Base-by-base conservation (phyloP, 1,140 invertebrate species). In the Stegodyphus mimosarum region DNA sequence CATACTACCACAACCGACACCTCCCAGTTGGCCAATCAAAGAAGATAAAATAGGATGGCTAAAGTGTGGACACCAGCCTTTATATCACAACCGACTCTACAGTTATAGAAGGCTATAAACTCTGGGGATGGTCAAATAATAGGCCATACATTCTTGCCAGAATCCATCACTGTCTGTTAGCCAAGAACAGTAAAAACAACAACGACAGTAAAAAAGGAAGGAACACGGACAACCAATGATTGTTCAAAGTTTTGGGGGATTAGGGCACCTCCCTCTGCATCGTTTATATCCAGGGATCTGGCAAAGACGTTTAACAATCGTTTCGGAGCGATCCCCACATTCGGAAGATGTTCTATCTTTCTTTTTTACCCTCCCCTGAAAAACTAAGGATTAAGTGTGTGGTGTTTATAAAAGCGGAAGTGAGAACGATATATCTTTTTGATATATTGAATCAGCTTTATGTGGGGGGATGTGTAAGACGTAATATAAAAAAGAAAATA, bases 261-360 rank as follows among this genome's bases (percentile, higher is more conserved):
- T 73, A 63, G n/a, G n/a, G 70, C 5, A 7, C 70, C 18, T n/a
- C 78, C 33, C 67, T 48, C 10, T n/a, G 50, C 49, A 49, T 83
- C 80, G 63, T 83, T 83, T 83, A 83, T 83, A 83, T 83, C 80
- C 63, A 52, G 60, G 80, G 71, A 83, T 83, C 80, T 83, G 80
- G 80, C 80, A 83, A 83, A 74, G 80, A 83, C 80, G 66, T 73
- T 83, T 83, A 83, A 83, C 80, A 83, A 83, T 83, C 80, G 80
- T 74, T 83, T 64, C 6, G n/a, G 71, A 67, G 80, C 70, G 71
- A 33, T 33, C 33, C 33, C 33, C 33, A 33, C 33, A 33, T 18
- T 9, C 13, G 64, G 49, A 69, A 78, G 55, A 69, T 48, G 17
- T 49, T 76, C 33, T 18, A 60, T 69, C 18, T 64, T 13, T 50